Evolutionary conservation across 2,888 invertebrate species (phyloP), one percentile per base, ranked within the genome.

Genomic region (Tinea pellionella): DNA sequence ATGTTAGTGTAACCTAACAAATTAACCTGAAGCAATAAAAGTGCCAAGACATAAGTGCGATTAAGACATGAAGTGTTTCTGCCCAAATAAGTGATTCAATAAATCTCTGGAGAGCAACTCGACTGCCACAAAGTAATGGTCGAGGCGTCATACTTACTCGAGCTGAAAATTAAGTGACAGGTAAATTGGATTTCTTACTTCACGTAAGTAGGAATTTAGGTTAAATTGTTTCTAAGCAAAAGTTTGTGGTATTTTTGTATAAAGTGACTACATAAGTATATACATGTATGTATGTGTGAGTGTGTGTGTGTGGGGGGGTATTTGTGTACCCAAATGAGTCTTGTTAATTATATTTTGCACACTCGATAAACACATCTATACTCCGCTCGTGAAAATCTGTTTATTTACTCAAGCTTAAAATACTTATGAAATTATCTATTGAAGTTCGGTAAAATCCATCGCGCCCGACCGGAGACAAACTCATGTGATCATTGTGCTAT

Each of bases 401-500:
- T 18, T 53, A 53, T 18, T 53, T 53, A 53, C 53, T 18, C 53
- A 53, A 16, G 53, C 18, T 13, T 53, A 18, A 53, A 53, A 16
- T 16, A 16, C 18, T 53, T 53, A 53, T 16, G 18, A 7, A 16
- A 15, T 53, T 53, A 53, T 55, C 63, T 66, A 67, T 63, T 64
- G 65, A 64, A 64, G 62, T 62, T 64, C 62, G 60, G 63, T 63
- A 63, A 66, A 66, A 62, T 59, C 15, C 3, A 59, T 59, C 63
- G 30, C 30, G 30, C 30, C 30, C 9, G 30, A 30, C 30, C 30
- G 30, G 30, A 30, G 30, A 30, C 30, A 30, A 30, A 60, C 61
- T 61, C 66, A 65, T 73, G 67, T 75, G 76, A 75, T 75, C 74
- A 67, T 62, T 72, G 73, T 74, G 64, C 68, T 73, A 74, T 75